Conservation (phyloP, 2,888 invertebrate genomes). For the Sphaerophoria taeniata region DNA sequence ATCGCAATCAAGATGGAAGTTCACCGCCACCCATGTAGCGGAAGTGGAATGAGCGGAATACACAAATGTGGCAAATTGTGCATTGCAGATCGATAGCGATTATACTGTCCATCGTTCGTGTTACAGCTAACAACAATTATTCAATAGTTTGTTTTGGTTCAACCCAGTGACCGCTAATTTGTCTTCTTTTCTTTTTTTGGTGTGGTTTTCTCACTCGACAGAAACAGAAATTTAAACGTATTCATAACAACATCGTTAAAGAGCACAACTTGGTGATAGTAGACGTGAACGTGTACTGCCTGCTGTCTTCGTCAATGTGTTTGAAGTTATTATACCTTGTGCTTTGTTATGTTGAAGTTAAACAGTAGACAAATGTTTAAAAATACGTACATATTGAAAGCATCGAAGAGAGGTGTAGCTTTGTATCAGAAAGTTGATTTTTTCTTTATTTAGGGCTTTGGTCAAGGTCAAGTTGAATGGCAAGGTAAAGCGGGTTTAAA, state of each 20-base stretch:
- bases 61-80: constrained; percentile 20
- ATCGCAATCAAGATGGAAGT: constrained; percentile 28
- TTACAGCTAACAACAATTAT: background rate
- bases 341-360: no score
- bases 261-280: background rate
- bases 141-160: constrained; percentile 1
- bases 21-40: constrained; percentile 28
- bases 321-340: background rate
- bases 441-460: constrained; percentile 55
- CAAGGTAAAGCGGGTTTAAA: constrained; percentile 23
- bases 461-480: constrained; percentile 72
- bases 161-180: constrained; percentile 17
- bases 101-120: background rate
- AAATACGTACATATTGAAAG: no score
- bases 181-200: background rate
- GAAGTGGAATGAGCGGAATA: constrained; percentile 16
- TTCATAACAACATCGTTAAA: constrained; percentile 1
- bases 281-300: background rate
- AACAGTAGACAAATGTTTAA: no score
- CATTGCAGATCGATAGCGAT: constrained; percentile 17
- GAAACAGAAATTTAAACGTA: background rate
- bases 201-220: constrained; percentile 5
- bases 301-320: background rate
- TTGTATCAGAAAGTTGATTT: background rate
- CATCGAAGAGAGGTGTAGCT: background rate